Percentiles rank a stretch among this genome's conserved stretches.
Conservation (phyloP, 2,797 vertebrate species). For the Eidolon dupreanum region DNA sequence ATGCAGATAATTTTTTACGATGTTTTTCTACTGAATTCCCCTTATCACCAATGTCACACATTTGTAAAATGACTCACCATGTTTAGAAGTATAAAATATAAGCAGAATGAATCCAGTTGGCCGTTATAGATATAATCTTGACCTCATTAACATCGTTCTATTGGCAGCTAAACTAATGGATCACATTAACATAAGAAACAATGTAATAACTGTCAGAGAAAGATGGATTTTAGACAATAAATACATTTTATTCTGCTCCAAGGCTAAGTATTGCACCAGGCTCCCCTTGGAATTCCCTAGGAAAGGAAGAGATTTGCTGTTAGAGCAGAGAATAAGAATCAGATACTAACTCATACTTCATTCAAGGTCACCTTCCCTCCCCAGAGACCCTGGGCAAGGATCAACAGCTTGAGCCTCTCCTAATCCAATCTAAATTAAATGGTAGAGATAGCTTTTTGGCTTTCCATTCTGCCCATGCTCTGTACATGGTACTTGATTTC, state of each 20-base stretch:
- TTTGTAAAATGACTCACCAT: background rate
- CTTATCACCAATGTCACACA: background rate
- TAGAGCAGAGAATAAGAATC: background rate
- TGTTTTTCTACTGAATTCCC: background rate
- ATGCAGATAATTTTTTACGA: background rate
- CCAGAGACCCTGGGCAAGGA: background rate
- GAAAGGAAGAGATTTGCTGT: slow-evolving; percentile 32
- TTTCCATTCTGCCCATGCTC: background rate
- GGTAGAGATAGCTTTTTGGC: background rate
- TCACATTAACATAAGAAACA: slow-evolving; percentile 38
- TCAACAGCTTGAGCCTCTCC: background rate
- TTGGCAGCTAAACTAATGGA: background rate
- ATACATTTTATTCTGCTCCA: background rate
- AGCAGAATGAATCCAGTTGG: background rate
- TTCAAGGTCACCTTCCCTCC: background rate
- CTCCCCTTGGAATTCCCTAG: background rate
- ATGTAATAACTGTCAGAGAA: slow-evolving; percentile 21
- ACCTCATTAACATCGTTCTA: background rate
- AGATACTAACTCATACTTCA: background rate
- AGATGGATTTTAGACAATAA: slow-evolving; percentile 10
- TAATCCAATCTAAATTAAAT: slow-evolving; percentile 12
- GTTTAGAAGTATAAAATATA: background rate
- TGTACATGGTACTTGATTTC: background rate
- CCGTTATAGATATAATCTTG: background rate
- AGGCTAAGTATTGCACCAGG: background rate